A percentile compares a stretch with the other conserved stretches of the same genome.
Conservation (phyloP, 2,888 invertebrate genomes). For the Pollenia labialis region DNA sequence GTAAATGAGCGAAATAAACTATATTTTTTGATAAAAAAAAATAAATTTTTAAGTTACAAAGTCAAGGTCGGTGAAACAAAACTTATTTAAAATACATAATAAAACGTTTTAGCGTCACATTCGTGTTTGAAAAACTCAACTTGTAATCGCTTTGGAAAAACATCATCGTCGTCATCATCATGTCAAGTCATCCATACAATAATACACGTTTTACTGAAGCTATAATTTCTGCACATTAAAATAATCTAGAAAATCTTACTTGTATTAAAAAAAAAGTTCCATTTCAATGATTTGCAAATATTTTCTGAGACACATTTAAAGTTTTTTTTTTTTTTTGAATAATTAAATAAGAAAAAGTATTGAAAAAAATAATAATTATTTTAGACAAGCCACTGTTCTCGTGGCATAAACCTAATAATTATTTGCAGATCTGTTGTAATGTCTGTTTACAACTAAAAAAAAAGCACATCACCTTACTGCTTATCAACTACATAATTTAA, state of each 20-base stretch:
- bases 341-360: too few species aligned
- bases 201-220: constrained; percentile 16
- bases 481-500: not conserved
- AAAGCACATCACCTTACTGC: not conserved
- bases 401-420: constrained; percentile 11
- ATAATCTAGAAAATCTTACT: constrained; percentile 34
- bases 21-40: not conserved
- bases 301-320: constrained; percentile 1
- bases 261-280: constrained; percentile 29
- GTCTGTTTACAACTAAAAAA: not conserved
- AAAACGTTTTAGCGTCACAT: not conserved
- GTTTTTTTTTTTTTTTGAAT: not conserved
- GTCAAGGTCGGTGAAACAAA: constrained; percentile 57
- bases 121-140: not conserved
- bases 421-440: constrained; percentile 2
- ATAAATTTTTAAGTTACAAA: constrained; percentile 36
- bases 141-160: constrained; percentile 24
- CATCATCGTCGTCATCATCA: constrained; percentile 4
- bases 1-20: not conserved
- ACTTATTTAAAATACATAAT: constrained; percentile 9
- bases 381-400: not conserved
- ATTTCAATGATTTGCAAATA: constrained; percentile 57
- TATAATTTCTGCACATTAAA: constrained; percentile 30
- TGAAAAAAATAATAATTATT: too few species aligned
- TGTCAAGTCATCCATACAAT: constrained; percentile 48